Evolutionary conservation across 2,113 vertebrate species (phyloP).

Genomic region (Morone chrysops): DNA sequence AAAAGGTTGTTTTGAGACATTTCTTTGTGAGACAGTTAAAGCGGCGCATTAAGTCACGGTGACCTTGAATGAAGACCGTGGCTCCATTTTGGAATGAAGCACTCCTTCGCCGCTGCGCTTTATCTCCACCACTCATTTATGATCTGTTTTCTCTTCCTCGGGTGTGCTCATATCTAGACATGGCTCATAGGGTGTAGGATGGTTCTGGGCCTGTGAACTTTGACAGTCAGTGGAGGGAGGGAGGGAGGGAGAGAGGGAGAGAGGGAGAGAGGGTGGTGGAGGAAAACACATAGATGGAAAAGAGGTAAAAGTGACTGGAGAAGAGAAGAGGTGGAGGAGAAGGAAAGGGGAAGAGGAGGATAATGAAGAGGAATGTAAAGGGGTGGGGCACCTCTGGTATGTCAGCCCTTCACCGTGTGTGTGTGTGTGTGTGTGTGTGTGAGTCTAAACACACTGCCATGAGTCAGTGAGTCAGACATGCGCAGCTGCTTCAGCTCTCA

Average conservation of each 20-base stretch:
- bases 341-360: constrained; percentile 70
- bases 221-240: constrained; percentile 14
- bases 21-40: constrained; percentile 3
- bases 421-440: constrained; percentile 40
- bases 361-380: constrained; percentile 81
- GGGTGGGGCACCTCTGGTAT: constrained; percentile 84
- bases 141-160: constrained; percentile 17
- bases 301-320: constrained; percentile 28
- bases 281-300: constrained; percentile 37
- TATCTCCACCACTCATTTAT: constrained; percentile 26
- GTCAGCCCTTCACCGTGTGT: constrained; percentile 65
- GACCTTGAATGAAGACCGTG: constrained; percentile 52
- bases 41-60: constrained; percentile 1
- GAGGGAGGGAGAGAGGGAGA: neutral
- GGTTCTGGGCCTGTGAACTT: constrained; percentile 37
- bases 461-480: constrained; percentile 80
- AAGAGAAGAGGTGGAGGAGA: constrained; percentile 49
- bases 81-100: constrained; percentile 40
- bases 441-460: constrained; percentile 68
- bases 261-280: neutral
- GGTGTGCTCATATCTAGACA: constrained; percentile 18
- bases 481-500: constrained; percentile 81
- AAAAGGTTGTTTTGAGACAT: constrained; percentile 8
- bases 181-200: constrained; percentile 36
- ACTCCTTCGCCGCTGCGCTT: constrained; percentile 4